A percentile compares a stretch with the other conserved stretches of the same genome.
phyloP scores from a whole-genome alignment of 35 echinoderm and acorn worm genomes.

The Hemicentrotus pulcherrimus region DNA sequence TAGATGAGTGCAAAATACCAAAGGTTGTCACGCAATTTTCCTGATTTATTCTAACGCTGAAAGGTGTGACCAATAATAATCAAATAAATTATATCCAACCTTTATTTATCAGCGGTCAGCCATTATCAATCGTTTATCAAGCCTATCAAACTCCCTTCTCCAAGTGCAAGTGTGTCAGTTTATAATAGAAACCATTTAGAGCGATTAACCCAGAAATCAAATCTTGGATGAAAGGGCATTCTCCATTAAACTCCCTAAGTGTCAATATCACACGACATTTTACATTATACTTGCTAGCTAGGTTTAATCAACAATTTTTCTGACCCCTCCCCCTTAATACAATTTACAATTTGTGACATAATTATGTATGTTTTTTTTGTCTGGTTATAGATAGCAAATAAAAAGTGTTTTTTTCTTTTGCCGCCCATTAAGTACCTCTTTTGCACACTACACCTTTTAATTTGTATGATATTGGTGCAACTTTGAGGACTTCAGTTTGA shows the following conservation, averaged over 20 bases:
- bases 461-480: background rate
- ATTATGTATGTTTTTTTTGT: background rate
- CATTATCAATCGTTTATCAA: background rate
- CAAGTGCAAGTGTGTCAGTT: background rate
- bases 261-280: background rate
- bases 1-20: background rate
- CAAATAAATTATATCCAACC: slow-evolving; percentile 13
- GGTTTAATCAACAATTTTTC: background rate
- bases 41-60: background rate
- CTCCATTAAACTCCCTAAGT: background rate
- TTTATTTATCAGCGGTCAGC: background rate
- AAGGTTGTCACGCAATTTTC: background rate
- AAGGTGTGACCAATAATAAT: background rate
- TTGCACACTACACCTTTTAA: background rate
- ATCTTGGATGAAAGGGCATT: background rate
- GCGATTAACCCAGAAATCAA: background rate
- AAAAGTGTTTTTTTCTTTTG: background rate
- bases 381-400: background rate
- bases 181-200: background rate
- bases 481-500: background rate
- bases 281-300: background rate
- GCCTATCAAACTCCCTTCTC: background rate
- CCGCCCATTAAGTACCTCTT: background rate
- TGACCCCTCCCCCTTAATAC: background rate
- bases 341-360: background rate